A percentile compares a stretch with the other conserved stretches of the same genome.
phyloP scores from a whole-genome alignment of 1,140 invertebrate genomes.

The Bombus haemorrhoidalis region DNA sequence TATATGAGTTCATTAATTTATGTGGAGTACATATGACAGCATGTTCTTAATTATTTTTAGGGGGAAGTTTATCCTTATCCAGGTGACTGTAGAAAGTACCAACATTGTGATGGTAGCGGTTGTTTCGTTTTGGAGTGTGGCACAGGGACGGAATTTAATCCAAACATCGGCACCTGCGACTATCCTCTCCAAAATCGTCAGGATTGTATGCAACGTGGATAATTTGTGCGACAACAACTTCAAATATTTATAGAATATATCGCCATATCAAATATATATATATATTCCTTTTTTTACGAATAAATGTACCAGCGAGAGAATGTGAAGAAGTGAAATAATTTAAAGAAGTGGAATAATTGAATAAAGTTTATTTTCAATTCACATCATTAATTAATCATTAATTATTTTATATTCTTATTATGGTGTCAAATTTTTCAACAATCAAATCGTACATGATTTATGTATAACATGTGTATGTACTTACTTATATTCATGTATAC shows the following conservation, averaged over 20 bases:
- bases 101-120: constrained; percentile 78
- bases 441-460: too few species aligned
- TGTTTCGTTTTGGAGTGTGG: constrained; percentile 77
- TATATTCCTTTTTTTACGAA: too few species aligned
- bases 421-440: too few species aligned
- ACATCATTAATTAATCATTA: background rate
- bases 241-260: too few species aligned
- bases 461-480: too few species aligned
- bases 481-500: too few species aligned
- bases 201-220: constrained; percentile 45
- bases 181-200: constrained; percentile 67
- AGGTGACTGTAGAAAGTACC: constrained; percentile 78
- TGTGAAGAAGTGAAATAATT: background rate
- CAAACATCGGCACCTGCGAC: constrained; percentile 75
- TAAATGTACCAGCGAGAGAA: background rate
- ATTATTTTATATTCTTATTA: background rate
- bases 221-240: too few species aligned
- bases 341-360: background rate
- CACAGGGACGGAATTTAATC: constrained; percentile 79
- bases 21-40: too few species aligned
- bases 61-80: constrained; percentile 67
- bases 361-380: background rate
- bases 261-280: too few species aligned
- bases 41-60: constrained; percentile 47
- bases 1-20: background rate